Conservation (phyloP, 2,888 invertebrate species). For the Myathropa florea region DNA sequence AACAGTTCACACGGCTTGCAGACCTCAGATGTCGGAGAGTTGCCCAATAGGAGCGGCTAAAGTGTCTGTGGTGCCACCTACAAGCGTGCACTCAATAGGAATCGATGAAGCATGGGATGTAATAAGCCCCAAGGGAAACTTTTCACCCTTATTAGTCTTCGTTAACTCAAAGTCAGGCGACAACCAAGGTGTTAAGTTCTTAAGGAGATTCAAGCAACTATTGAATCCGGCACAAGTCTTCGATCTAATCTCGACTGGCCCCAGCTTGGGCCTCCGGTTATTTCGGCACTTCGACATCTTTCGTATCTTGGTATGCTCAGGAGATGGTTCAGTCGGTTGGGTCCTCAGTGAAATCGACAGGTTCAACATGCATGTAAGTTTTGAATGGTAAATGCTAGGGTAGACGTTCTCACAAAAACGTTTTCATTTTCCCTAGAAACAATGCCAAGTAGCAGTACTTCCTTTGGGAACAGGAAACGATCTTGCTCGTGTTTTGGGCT, state of each 20-base stretch:
- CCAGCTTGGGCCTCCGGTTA: constrained; percentile 90
- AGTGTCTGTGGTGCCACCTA: constrained; percentile 96
- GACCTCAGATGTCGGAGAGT: constrained; percentile 87
- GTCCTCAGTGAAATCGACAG: constrained; percentile 97
- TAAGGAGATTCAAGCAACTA: constrained; percentile 95
- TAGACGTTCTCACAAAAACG: not conserved
- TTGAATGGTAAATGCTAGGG: constrained; percentile 13
- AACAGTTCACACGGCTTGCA: constrained; percentile 95
- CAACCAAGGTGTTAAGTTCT: constrained; percentile 98
- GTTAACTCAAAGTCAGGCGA: constrained; percentile 99
- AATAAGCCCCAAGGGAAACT: constrained; percentile 84
- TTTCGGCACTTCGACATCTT: constrained; percentile 98
- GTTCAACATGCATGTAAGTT: constrained; percentile 95
- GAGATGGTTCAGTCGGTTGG: constrained; percentile 99
- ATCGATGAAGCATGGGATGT: constrained; percentile 96
- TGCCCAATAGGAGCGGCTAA: constrained; percentile 94
- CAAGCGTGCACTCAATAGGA: constrained; percentile 93
- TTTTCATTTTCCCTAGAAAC: constrained; percentile 83
- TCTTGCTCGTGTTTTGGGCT: constrained; percentile 95
- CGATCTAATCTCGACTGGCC: constrained; percentile 94
- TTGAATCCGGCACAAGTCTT: constrained; percentile 99
- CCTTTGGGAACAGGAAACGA: constrained; percentile 98
- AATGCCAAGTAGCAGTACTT: constrained; percentile 96
- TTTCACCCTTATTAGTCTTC: constrained; percentile 93
- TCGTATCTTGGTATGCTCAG: constrained; percentile 97